phyloP scores from a whole-genome alignment of 2,888 invertebrate species.

The Cryptocephalus moraei region DNA sequence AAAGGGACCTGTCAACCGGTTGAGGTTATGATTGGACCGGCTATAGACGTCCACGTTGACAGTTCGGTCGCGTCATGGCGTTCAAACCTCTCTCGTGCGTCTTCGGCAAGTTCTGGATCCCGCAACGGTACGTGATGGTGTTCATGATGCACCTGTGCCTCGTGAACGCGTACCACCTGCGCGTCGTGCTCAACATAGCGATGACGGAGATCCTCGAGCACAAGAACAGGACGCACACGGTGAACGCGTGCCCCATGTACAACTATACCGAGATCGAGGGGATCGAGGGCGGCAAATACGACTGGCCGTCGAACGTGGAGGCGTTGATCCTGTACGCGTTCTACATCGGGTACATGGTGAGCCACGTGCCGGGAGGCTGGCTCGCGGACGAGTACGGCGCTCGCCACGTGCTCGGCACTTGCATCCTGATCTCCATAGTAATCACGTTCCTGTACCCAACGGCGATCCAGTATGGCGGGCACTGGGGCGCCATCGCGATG shows the following conservation, averaged over 20 bases:
- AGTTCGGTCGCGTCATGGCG: too few relatives aligned
- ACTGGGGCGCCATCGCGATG: conserved; percentile 54
- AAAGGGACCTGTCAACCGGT: too few relatives aligned
- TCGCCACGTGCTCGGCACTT: conserved; percentile 71
- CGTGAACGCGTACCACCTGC: conserved; percentile 31
- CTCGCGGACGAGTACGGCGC: conserved; percentile 73
- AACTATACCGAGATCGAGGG: conserved; percentile 1
- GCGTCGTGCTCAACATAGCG: conserved; percentile 33
- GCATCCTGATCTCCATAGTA: conserved; percentile 67
- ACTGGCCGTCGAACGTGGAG: conserved; percentile 60
- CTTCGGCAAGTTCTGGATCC: conserved; percentile 11
- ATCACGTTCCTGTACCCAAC: conserved; percentile 70
- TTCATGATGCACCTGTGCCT: conserved; percentile 32
- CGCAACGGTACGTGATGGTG: conserved; percentile 48
- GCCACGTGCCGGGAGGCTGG: conserved; percentile 72
- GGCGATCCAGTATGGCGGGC: conserved; percentile 54
- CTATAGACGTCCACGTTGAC: too few relatives aligned
- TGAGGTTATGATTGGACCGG: too few relatives aligned
- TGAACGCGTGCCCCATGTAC: conserved; percentile 7
- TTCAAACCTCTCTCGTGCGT: conserved; percentile 10
- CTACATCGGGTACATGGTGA: conserved; percentile 76
- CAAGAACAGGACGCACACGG: neutral
- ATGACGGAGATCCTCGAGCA: conserved; percentile 33
- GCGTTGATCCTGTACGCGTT: conserved; percentile 72
- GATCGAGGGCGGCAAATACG: conserved; percentile 26